Conservation (phyloP, 1,140 invertebrate species). For the Steinernema feltiae region DNA sequence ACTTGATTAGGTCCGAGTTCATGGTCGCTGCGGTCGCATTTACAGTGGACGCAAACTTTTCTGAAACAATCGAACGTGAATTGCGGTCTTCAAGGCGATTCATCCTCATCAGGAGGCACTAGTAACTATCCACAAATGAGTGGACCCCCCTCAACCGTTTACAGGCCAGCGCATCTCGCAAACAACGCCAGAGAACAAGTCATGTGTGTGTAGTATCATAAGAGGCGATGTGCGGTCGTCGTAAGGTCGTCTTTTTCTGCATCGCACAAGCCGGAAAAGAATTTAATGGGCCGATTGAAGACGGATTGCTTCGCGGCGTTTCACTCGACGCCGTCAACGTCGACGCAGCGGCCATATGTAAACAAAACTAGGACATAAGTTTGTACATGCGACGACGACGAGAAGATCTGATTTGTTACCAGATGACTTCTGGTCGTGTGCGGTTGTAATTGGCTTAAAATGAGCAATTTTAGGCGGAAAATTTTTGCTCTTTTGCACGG, state of each 20-base stretch:
- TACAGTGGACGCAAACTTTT: conserved; percentile 58
- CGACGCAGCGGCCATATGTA: neutral
- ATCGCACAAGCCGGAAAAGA: neutral
- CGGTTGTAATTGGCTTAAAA: no score
- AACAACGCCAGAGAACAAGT: neutral
- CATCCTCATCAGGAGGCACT: neutral
- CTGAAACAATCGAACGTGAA: conserved; percentile 35
- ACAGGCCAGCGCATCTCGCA: no score
- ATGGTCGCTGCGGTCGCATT: conserved; percentile 55
- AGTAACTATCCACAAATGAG: neutral
- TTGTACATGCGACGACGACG: no score
- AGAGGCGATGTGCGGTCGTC: neutral
- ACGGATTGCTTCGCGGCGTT: neutral
- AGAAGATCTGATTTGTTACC: no score
- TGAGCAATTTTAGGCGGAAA: no score
- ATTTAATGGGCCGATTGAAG: conserved; percentile 10
- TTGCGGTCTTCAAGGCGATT: neutral
- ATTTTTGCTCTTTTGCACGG: no score
- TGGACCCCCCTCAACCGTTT: no score
- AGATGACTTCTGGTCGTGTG: no score
- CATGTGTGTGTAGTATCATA: neutral
- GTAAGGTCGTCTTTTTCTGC: conserved; percentile 5
- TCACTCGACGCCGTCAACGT: no score
- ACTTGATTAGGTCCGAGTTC: conserved; percentile 49
- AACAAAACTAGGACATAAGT: neutral